These are phyloP conservation scores for Pristionchus exspectatus DNA, from an alignment of 2,888 invertebrate species.

Conservation along the genomic window DNA sequence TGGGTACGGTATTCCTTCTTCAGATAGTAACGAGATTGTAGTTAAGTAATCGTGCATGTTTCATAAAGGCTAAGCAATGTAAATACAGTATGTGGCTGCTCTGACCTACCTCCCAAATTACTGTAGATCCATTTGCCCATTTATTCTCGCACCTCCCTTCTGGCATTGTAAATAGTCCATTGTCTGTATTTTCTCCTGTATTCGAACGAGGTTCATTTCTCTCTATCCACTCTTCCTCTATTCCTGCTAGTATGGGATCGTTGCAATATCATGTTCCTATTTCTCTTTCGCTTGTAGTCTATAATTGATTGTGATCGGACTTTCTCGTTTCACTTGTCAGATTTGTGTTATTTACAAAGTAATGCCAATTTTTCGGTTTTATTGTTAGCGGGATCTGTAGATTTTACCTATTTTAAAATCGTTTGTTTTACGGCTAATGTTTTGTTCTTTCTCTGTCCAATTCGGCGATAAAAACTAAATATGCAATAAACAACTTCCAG, in stretches of 20 bases:
- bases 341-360: background rate
- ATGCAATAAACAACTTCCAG: background rate
- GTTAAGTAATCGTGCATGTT: constrained; percentile 3
- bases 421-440: constrained; percentile 39
- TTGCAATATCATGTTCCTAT: constrained; percentile 2
- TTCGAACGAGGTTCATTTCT: constrained; percentile 42
- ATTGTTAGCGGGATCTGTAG: constrained; percentile 40
- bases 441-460: constrained; percentile 10
- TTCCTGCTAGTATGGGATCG: background rate
- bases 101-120: constrained; percentile 3
- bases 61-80: constrained; percentile 30
- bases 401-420: background rate
- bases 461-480: constrained; percentile 1
- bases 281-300: constrained; percentile 36
- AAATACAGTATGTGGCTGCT: background rate
- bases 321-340: constrained; percentile 43
- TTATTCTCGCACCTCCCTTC: background rate
- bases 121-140: background rate
- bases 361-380: constrained; percentile 20
- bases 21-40: constrained; percentile 7
- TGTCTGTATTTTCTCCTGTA: constrained; percentile 20
- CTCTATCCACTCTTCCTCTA: background rate
- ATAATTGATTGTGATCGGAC: constrained; percentile 24
- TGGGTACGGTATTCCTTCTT: constrained; percentile 26
- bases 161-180: constrained; percentile 31